Conservation (phyloP, 64 coral and sea anemone genomes). For the Montipora sp. region DNA sequence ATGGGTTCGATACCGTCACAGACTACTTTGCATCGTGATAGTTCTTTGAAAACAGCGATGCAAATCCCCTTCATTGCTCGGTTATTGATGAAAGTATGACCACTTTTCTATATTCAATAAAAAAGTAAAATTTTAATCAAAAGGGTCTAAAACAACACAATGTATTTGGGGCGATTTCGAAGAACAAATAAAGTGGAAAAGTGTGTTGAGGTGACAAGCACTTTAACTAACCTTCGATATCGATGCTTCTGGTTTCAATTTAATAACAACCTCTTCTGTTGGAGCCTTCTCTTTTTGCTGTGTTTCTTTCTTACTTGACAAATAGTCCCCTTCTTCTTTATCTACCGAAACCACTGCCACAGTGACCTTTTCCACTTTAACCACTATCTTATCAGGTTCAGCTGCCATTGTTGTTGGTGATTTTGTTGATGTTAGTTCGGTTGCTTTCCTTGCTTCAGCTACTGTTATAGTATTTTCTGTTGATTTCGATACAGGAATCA, state of each 20-base stretch:
- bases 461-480: neutral
- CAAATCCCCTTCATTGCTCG: no score
- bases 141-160: no score
- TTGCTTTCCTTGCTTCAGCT: neutral
- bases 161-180: no score
- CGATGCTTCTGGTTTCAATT: neutral
- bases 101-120: no score
- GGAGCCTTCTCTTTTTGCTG: neutral
- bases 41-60: no score
- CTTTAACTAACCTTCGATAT: no score
- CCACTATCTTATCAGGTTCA: neutral
- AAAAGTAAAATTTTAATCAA: no score
- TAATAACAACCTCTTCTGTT: neutral
- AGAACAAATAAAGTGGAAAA: no score
- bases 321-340: neutral
- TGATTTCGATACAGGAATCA: neutral
- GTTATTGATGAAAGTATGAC: no score
- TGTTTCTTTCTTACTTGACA: slow-evolving; percentile 17
- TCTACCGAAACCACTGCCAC: neutral
- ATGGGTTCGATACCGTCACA: no score
- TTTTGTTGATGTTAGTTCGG: neutral
- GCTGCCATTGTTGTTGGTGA: neutral
- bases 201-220: no score
- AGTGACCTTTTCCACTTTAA: neutral
- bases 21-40: no score